Base-by-base conservation (phyloP, 2,797 vertebrate genomes). In the Eulemur coronatus region DNA sequence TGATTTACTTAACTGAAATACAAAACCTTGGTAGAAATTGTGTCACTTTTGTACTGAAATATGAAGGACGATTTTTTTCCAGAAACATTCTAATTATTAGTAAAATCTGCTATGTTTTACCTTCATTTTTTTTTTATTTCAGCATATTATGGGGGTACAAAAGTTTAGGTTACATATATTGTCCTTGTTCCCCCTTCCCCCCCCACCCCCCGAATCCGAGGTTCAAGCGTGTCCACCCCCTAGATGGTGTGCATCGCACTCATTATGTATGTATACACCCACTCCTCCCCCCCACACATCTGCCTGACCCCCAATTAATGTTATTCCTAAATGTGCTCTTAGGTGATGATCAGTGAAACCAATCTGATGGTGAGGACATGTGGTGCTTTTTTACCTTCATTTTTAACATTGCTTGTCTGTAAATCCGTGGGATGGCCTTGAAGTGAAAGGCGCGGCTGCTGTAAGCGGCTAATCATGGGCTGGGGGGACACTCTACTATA, bases 361-460 rank as follows among this genome's bases (percentile, higher is more conserved):
- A 46, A 46, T 46, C 43, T 46, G 43, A 10, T 46, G 43, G 9
- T 46, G 43, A 46, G 43, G 8, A 46, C 43, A 46, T 2, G 43
- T 46, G 43, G 43, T 46, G 43, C 43, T 46, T 46, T 84, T 96
- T 98, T 98, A 99, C 99, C 99, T 99, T 99, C 99, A 46, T 99
- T 99, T 99, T 99, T 99, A 90, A 99, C 99, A 97, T 98, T 99
- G 33, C 98, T 99, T 85, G 99, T 99, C 98, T 99, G 99, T 97
- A 99, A 89, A 96, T 99, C 99, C 12, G 99, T 97, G 70, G 99
- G 98, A 90, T 99, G 99, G 81, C 99, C 99, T 97, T 99, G 99
- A 97, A 99, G 99, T 0, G 99, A 99, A 98, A 99, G 99, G 52
- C 99, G 99, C 65, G 99, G 99, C 82, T 99, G 99, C 97, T 99